Percentiles rank a stretch among this genome's conserved stretches.
These are phyloP conservation scores for Ranitomeya variabilis DNA, from an alignment of 2,113 vertebrate species.

Conservation along the genomic window DNA sequence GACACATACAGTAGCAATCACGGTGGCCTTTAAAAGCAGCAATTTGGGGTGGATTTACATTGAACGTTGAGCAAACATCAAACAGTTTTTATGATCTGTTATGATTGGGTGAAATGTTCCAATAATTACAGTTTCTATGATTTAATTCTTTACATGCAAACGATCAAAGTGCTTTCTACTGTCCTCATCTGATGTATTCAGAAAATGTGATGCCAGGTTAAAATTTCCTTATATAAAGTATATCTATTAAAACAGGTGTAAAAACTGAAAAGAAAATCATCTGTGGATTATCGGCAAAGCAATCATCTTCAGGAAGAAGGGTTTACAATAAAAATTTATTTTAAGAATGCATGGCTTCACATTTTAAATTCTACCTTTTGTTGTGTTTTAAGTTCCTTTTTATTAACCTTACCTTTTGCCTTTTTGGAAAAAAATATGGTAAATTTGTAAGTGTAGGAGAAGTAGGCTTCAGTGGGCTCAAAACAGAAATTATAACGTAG, in stretches of 20 bases:
- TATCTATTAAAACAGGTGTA: neutral
- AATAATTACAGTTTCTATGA: neutral
- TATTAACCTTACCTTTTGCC: neutral
- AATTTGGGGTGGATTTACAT: slow-evolving; percentile 6
- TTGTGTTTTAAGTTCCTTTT: neutral
- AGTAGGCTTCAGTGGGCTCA: neutral
- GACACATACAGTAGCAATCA: neutral
- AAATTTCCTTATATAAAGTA: neutral
- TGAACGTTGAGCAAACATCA: neutral
- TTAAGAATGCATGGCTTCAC: neutral
- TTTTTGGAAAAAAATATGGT: neutral
- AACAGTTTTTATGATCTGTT: slow-evolving; percentile 12
- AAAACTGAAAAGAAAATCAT: neutral
- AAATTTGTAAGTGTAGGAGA: neutral
- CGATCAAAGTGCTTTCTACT: neutral
- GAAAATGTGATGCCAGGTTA: neutral
- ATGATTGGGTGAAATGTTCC: neutral
- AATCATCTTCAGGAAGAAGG: neutral
- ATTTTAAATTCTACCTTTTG: neutral
- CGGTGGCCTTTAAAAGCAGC: slow-evolving; percentile 1
- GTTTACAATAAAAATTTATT: neutral
- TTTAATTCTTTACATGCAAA: neutral
- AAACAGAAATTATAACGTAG: neutral
- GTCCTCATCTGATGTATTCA: neutral
- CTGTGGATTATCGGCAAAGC: neutral